A percentile compares a stretch with the other conserved stretches of the same genome.
Conservation (phyloP, 2,888 invertebrate genomes). For the Drosophila mimica region DNA sequence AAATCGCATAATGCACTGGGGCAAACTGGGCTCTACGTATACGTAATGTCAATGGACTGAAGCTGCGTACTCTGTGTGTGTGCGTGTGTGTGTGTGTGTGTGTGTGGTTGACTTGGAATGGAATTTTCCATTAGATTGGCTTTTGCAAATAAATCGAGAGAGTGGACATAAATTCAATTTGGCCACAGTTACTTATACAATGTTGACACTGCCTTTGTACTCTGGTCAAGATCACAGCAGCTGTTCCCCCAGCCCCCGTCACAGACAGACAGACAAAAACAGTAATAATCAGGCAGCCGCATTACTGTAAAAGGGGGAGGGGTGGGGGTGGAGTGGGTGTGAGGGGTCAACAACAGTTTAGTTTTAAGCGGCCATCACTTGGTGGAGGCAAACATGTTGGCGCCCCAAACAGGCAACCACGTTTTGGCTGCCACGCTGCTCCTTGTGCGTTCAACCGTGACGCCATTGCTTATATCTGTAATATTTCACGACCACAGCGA, state of each 20-base stretch:
- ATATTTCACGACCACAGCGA: slow-evolving; percentile 30
- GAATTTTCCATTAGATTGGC: slow-evolving; percentile 77
- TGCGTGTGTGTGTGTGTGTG: slow-evolving; percentile 7
- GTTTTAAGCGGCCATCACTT: slow-evolving; percentile 52
- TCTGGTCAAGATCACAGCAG: slow-evolving; percentile 37
- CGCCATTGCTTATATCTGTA: slow-evolving; percentile 34
- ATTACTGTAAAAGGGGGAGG: not conserved
- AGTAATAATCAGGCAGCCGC: slow-evolving; percentile 56
- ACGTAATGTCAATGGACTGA: slow-evolving; percentile 28
- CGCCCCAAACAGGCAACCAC: slow-evolving; percentile 2
- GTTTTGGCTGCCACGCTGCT: slow-evolving; percentile 24
- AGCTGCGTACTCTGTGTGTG: not conserved
- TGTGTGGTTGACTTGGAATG: slow-evolving; percentile 26
- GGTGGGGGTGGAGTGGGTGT: too few species aligned
- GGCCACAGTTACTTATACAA: slow-evolving; percentile 26
- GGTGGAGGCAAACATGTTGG: slow-evolving; percentile 7
- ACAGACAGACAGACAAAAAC: not conserved
- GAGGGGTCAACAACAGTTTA: slow-evolving; percentile 28
- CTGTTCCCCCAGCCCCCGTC: slow-evolving; percentile 3
- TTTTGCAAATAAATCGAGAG: slow-evolving; percentile 57
- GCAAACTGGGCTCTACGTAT: slow-evolving; percentile 28
- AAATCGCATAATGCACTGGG: slow-evolving; percentile 26
- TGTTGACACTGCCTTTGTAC: slow-evolving; percentile 21
- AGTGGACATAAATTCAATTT: slow-evolving; percentile 68
- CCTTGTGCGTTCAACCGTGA: slow-evolving; percentile 40